A percentile compares a stretch with the other conserved stretches of the same genome.
phyloP scores from a whole-genome alignment of 2,888 invertebrate genomes.

The Pachliopta kotzebuea region DNA sequence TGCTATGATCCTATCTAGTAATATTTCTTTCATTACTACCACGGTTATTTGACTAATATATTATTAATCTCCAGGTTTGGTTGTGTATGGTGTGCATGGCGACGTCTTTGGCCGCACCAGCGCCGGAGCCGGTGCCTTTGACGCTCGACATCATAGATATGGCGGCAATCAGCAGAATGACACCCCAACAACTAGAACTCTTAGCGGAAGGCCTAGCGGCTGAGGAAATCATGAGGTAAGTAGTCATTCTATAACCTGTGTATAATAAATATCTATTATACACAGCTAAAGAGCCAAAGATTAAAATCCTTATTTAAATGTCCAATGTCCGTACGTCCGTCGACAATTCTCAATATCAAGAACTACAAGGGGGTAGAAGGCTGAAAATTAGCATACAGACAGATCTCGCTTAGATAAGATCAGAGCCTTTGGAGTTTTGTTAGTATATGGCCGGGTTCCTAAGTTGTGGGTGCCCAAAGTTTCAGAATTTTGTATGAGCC shows the following conservation, averaged over 20 bases:
- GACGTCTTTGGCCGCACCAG: constrained; percentile 55
- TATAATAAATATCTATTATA: not conserved
- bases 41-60: not conserved
- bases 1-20: not conserved
- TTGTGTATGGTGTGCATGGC: constrained; percentile 61
- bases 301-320: too few species aligned
- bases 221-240: constrained; percentile 74
- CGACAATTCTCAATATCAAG: too few species aligned
- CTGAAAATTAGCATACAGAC: too few species aligned
- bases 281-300: too few species aligned
- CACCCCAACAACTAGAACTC: constrained; percentile 67
- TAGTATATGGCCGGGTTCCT: too few species aligned
- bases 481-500: too few species aligned
- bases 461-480: too few species aligned
- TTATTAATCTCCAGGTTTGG: constrained; percentile 52
- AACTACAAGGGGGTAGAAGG: too few species aligned
- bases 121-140: constrained; percentile 48
- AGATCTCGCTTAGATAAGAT: too few species aligned
- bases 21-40: not conserved
- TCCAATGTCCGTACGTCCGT: too few species aligned
- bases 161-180: constrained; percentile 75
- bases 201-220: constrained; percentile 73
- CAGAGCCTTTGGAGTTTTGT: too few species aligned
- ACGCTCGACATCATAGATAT: constrained; percentile 70
- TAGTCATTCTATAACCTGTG: not conserved